phyloP scores from a whole-genome alignment of 64 coral and sea anemone species.

The Astreopora myriophthalma region DNA sequence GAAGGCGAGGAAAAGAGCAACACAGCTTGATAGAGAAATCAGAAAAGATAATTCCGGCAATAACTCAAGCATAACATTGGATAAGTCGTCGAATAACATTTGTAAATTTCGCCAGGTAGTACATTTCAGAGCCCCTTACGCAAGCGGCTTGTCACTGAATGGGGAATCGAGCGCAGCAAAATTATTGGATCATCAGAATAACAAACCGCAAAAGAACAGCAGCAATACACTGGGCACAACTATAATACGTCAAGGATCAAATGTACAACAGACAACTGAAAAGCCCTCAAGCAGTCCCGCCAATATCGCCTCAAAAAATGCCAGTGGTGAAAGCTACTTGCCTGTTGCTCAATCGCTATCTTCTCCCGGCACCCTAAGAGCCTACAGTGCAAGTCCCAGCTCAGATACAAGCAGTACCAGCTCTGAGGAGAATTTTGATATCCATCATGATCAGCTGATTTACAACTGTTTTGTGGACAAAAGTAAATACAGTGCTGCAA shows the following conservation, averaged over 20 bases:
- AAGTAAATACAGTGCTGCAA: conserved; percentile 70
- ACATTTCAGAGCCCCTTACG: background rate
- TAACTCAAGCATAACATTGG: background rate
- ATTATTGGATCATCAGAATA: background rate
- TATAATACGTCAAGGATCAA: background rate
- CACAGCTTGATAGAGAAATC: background rate
- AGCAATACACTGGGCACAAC: background rate
- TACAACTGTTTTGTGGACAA: conserved; percentile 26
- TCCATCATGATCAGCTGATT: conserved; percentile 24
- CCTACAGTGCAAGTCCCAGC: conserved; percentile 12
- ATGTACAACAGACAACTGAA: background rate
- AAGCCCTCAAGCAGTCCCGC: background rate
- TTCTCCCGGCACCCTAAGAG: conserved; percentile 6
- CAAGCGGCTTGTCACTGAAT: background rate
- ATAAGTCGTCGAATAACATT: background rate
- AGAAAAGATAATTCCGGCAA: background rate
- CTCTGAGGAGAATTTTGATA: conserved; percentile 14
- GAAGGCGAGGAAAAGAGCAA: background rate
- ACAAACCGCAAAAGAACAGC: background rate
- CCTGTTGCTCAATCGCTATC: background rate
- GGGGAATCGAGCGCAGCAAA: background rate
- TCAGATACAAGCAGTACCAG: conserved; percentile 28
- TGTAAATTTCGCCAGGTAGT: background rate
- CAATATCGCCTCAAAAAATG: background rate
- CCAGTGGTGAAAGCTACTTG: background rate